phyloP scores from a whole-genome alignment of 2,113 vertebrate genomes.

The Clarias magur region DNA sequence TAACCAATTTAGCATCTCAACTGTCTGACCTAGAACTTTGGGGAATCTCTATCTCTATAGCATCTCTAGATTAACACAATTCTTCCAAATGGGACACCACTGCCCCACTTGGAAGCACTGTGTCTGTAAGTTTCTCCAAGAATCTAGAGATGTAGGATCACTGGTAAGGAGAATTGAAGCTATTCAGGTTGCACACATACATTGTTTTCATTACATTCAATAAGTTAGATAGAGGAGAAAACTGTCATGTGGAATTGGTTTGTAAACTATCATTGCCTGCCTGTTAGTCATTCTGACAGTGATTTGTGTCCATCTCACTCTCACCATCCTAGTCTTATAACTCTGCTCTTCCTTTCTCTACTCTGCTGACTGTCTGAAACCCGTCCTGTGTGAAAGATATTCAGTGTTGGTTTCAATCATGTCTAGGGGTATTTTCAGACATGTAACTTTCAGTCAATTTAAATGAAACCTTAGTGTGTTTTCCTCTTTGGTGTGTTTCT shows the following conservation, averaged over 20 bases:
- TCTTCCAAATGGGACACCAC: neutral
- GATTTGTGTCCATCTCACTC: constrained; percentile 2
- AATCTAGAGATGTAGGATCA: neutral
- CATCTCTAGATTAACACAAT: neutral
- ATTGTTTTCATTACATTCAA: neutral
- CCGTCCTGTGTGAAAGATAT: neutral
- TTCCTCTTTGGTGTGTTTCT: neutral
- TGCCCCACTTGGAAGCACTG: neutral
- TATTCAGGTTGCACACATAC: neutral
- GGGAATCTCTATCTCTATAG: neutral
- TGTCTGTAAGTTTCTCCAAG: neutral
- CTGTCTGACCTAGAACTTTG: neutral
- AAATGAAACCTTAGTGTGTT: neutral
- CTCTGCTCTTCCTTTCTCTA: neutral
- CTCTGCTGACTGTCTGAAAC: neutral
- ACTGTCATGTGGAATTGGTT: neutral
- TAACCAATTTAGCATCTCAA: too few relatives aligned
- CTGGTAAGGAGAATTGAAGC: neutral
- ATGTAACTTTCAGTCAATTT: neutral
- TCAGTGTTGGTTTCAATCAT: neutral
- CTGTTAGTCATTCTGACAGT: neutral
- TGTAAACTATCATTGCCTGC: constrained; percentile 12
- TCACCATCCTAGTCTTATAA: neutral
- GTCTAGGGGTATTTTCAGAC: neutral
- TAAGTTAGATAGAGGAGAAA: neutral